Conservation (phyloP, 2,888 invertebrate genomes). For the Myopa tessellatipennis region DNA sequence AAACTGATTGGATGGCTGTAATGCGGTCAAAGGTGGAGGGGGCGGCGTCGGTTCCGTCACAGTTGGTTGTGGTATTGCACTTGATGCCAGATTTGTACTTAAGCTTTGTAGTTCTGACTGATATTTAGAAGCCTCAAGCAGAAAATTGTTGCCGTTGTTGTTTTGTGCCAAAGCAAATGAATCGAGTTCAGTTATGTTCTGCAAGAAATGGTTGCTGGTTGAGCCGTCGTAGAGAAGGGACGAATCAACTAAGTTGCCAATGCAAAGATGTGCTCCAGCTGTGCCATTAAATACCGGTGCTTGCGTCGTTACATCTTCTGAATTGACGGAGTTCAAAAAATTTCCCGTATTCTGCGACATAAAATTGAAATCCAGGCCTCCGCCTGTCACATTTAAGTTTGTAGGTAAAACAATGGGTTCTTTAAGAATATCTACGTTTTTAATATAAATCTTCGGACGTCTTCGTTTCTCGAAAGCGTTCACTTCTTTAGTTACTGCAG, state of each 20-base stretch:
- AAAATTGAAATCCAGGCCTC: slow-evolving; percentile 45
- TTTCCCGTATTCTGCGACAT: slow-evolving; percentile 38
- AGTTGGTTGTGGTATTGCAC: slow-evolving; percentile 43
- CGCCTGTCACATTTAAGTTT: slow-evolving; percentile 44
- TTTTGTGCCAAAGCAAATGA: slow-evolving; percentile 17
- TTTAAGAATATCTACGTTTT: slow-evolving; percentile 66
- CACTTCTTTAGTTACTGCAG: slow-evolving; percentile 15
- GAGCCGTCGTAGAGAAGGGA: slow-evolving; percentile 36
- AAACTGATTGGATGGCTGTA: slow-evolving; percentile 32
- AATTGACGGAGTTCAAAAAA: slow-evolving; percentile 39
- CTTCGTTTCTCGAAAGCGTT: slow-evolving; percentile 53
- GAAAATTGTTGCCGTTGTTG: slow-evolving; percentile 36
- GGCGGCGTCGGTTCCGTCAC: slow-evolving; percentile 52
- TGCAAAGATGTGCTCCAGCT: slow-evolving; percentile 41
- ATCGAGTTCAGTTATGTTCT: slow-evolving; percentile 40
- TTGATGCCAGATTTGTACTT: slow-evolving; percentile 32
- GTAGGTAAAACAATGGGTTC: slow-evolving; percentile 61
- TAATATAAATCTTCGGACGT: slow-evolving; percentile 66
- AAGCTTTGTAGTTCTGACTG: slow-evolving; percentile 15
- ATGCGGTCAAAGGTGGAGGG: slow-evolving; percentile 21
- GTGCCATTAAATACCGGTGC: slow-evolving; percentile 49
- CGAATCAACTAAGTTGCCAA: slow-evolving; percentile 36
- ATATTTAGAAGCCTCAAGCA: slow-evolving; percentile 43
- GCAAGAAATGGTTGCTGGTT: slow-evolving; percentile 38
- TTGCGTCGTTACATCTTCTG: slow-evolving; percentile 43